These are phyloP conservation scores for Strongylocentrotus purpuratus DNA, from an alignment of 35 echinoderm and acorn worm species.

Conservation along the genomic window DNA sequence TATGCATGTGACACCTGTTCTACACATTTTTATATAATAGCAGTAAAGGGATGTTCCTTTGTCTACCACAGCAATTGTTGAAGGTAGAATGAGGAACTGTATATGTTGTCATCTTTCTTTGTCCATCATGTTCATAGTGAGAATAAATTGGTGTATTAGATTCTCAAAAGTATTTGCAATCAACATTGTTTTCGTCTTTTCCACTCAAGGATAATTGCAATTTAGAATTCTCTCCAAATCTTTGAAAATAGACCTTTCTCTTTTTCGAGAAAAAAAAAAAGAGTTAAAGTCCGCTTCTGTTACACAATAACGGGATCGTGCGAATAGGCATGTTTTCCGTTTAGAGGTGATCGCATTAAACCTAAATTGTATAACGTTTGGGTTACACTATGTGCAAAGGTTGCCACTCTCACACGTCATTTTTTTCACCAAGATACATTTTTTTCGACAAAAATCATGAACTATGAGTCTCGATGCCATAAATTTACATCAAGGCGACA, in stretches of 20 bases:
- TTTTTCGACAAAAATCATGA: constrained; percentile 13
- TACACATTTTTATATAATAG: too few species aligned
- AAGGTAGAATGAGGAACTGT: too few species aligned
- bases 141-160: too few species aligned
- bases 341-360: background rate
- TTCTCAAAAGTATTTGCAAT: background rate
- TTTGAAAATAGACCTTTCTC: background rate
- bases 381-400: constrained; percentile 16
- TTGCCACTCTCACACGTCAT: background rate
- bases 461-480: background rate
- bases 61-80: too few species aligned
- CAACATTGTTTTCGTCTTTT: background rate
- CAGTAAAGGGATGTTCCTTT: too few species aligned
- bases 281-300: background rate
- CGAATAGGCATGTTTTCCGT: background rate
- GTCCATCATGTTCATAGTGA: too few species aligned
- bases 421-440: background rate
- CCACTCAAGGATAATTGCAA: background rate
- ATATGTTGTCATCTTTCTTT: too few species aligned
- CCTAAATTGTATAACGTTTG: background rate
- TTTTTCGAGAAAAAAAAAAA: background rate
- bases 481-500: background rate
- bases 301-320: background rate
- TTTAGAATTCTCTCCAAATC: background rate
- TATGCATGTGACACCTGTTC: too few species aligned